A percentile compares a stretch with the other conserved stretches of the same genome.
phyloP scores from a whole-genome alignment of 2,113 vertebrate genomes.

The Tringa solitaria region DNA sequence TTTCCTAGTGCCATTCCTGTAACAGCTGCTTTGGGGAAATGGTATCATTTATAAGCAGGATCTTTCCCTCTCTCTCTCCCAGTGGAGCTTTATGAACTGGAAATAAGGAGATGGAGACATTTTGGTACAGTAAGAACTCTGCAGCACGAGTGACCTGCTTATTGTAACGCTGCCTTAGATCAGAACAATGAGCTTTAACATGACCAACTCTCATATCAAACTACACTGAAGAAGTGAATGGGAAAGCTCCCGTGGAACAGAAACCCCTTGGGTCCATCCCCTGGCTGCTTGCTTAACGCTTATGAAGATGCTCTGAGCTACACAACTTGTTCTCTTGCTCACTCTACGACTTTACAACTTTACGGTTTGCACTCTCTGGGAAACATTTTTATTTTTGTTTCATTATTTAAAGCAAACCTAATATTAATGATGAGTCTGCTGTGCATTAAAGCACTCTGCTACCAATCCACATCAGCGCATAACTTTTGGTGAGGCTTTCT shows the following conservation, averaged over 20 bases:
- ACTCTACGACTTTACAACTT: not conserved
- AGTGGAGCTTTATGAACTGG: not conserved
- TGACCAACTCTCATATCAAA: not conserved
- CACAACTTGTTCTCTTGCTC: constrained; percentile 3
- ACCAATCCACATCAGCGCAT: not conserved
- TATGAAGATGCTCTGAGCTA: constrained; percentile 19
- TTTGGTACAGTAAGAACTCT: not conserved
- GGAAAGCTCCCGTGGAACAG: not conserved
- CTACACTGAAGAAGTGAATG: not conserved
- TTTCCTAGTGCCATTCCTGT: not conserved
- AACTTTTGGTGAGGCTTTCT: constrained; percentile 15
- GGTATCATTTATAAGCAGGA: not conserved
- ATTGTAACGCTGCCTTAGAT: not conserved
- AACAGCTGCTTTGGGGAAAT: not conserved
- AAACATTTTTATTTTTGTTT: constrained; percentile 38
- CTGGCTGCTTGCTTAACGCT: not conserved
- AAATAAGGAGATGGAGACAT: not conserved
- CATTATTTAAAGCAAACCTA: constrained; percentile 51
- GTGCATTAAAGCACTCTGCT: not conserved
- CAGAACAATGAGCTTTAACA: not conserved
- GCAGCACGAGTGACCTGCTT: not conserved
- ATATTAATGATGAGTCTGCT: constrained; percentile 5
- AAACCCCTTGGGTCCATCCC: not conserved
- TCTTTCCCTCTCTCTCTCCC: not conserved
- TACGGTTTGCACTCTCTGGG: not conserved